Conservation (phyloP, 2,888 invertebrate species). For the Chymomyza fuscimana region DNA sequence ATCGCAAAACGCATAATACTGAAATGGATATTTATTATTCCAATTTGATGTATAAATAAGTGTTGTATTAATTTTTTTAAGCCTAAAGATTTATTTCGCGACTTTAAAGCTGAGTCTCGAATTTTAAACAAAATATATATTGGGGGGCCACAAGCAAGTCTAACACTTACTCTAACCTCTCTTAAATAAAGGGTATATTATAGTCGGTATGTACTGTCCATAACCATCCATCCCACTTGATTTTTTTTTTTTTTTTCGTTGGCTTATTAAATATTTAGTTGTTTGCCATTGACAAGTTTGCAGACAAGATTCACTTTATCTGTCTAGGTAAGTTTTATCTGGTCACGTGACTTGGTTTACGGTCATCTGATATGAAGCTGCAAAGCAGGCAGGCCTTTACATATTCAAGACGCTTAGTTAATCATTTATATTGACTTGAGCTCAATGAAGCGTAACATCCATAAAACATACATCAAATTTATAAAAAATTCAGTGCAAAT, state of each 20-base stretch:
- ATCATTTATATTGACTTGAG: conserved; percentile 39
- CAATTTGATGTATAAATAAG: no score
- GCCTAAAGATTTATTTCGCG: no score
- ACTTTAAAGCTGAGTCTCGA: no score
- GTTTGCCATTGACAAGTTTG: conserved; percentile 75
- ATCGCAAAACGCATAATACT: no score
- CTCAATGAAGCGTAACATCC: conserved; percentile 47
- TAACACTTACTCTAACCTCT: no score
- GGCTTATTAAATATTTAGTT: conserved; percentile 78
- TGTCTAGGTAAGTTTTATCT: conserved; percentile 24
- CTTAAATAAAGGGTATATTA: no score
- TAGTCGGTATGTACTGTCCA: not conserved
- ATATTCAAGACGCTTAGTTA: conserved; percentile 41
- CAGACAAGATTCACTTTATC: conserved; percentile 51
- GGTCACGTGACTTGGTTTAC: not conserved
- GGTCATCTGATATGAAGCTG: not conserved
- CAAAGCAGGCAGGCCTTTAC: not conserved
- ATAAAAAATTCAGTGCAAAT: conserved; percentile 70
- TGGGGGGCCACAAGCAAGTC: no score
- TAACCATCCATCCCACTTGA: no score
- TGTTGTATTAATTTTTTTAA: no score
- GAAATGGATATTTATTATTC: no score
- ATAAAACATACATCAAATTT: conserved; percentile 60
- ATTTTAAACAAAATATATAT: no score
- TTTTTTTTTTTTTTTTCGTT: conserved; percentile 47